Base-by-base conservation (phyloP, 1,140 invertebrate species). In the Hylaeus volcanicus region DNA sequence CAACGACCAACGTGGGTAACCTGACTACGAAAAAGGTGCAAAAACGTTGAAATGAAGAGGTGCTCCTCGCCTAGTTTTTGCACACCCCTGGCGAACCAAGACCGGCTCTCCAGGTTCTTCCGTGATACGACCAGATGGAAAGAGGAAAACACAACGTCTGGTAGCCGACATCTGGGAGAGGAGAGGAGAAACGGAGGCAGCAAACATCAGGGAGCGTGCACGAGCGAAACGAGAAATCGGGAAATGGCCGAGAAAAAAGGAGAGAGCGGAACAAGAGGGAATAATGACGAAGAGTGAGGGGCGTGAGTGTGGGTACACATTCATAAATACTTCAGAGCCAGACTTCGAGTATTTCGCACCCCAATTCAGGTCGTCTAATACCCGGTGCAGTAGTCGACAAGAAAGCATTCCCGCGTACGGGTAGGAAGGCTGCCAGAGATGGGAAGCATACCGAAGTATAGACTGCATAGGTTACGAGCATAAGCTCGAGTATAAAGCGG, bases 311-410 rank as follows among this genome's bases (percentile, higher is more conserved):
- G 74, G 72, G 77, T 72, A 77, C 81, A 83, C 86, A 84, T 88
- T 88, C 89, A 90, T 90, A 90, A 90, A 90, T 90, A 89, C 88
- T 90, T 90, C 89, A 90, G 74, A 71, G 69, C 70, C 89, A 90
- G 89, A 83, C 85, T 85, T 88, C 77, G 84, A 76, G 82, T 89
- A 90, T 90, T 90, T 90, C 78, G 81, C 89, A 89, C 84, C 84
- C 83, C 79, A 84, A 77, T 89, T 89, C 81, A 72, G 80, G 71
- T 70, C 83, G 81, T 74, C 68, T 85, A 86, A 82, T 85, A 81
- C 70, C 39, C 63, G 48, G 41, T 56, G 71, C 37, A 58, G 60
- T 65, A 64, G 68, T 66, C 71, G 71, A 61, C 66, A 55, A 81
- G 51, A 63, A 68, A 45, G 56, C 64, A 60, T 69, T 71, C 61